Evolutionary conservation across 2,797 vertebrate genomes (phyloP).

Genomic region (Valencia hispanica): DNA sequence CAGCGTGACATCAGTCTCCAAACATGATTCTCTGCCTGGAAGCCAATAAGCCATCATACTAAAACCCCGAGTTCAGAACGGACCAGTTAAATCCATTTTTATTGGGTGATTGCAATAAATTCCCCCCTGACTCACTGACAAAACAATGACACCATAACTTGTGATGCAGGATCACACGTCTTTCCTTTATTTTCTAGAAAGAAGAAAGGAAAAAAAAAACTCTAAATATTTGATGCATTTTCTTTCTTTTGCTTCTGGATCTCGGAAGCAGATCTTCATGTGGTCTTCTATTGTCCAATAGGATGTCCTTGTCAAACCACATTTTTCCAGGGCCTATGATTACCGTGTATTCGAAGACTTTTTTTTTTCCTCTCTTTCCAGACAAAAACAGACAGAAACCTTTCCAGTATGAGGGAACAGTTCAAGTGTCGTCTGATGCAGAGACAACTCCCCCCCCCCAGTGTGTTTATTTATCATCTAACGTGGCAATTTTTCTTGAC

Average conservation of each 20-base stretch:
- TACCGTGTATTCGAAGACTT: neutral
- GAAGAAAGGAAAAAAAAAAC: neutral
- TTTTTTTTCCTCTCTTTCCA: neutral
- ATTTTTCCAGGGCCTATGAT: constrained; percentile 5
- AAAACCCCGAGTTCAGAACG: constrained; percentile 3
- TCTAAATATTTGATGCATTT: neutral
- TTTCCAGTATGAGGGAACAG: neutral
- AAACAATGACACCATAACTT: neutral
- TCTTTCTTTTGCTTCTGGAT: neutral
- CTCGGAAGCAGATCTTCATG: neutral
- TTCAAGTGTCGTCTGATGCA: neutral
- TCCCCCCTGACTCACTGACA: neutral
- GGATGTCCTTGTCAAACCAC: neutral
- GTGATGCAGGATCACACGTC: neutral
- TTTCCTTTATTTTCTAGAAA: neutral
- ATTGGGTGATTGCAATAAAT: neutral
- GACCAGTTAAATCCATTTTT: neutral
- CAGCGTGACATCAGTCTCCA: neutral
- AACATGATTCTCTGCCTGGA: neutral
- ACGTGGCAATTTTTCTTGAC: constrained; percentile 38
- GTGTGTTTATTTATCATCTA: constrained; percentile 37
- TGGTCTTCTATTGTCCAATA: neutral
- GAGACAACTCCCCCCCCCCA: neutral
- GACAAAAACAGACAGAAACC: constrained; percentile 3
- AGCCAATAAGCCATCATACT: neutral